Evolutionary conservation across 2,797 vertebrate species (phyloP), one percentile per base, ranked within the genome.

Genomic region (Zalophus californianus): DNA sequence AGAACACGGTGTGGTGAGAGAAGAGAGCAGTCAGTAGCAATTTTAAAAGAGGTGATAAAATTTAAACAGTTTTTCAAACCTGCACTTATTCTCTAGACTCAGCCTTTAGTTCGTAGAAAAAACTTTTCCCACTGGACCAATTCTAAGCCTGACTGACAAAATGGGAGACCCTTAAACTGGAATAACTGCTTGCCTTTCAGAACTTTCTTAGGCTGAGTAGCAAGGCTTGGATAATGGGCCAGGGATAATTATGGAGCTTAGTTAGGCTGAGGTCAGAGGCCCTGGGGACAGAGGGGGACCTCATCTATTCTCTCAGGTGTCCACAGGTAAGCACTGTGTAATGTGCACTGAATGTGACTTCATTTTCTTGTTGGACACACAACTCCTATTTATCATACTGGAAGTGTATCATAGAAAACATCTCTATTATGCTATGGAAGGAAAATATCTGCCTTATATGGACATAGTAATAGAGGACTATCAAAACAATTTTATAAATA

Each of bases 401-500:
- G 48, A 32, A 27, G 38, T 68, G 25, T 1, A 92, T 29, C 5
- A 12, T 3, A 78, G 56, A 73, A 50, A 20, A 79, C 27, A 84
- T 72, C 25, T 54, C 3, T 66, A 77, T 25, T 50, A 68, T 29
- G n/a, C 62, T 75, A 32, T 23, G 18, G 35, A 15, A 88, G 90
- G 80, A 93, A 96, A 96, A 91, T 72, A 85, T 68, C 56, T 80
- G 56, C 77, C 66, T 90, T 32, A 78, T 38, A 95, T 0, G 41
- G 41, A 52, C n/a, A 95, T 0, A 79, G 41, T 13, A 73, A 72
- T 5, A 79, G 62, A 96, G 52, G 27, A 50, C 54, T 35, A 32
- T 32, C 48, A 87, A 94, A 78, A 91, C 41, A 78, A 85, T 23
- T 90, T 88, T 35, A 83, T 77, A 88, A 83, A 94, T 64, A 77